These are phyloP conservation scores for Blastobasis lacticolella DNA, from an alignment of 2,888 invertebrate species.

Conservation along the genomic window DNA sequence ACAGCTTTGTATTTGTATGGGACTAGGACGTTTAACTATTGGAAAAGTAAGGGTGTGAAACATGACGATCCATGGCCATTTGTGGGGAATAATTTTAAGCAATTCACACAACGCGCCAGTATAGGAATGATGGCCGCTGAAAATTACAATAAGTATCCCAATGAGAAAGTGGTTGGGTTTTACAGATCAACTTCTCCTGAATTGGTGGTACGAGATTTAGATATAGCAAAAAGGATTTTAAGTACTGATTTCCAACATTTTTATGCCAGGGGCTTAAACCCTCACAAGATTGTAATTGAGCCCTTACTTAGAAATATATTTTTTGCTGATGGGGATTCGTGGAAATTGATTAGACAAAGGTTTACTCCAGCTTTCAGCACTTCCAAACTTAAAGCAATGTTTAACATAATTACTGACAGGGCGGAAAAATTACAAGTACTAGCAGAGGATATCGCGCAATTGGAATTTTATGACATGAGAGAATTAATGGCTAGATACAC, in stretches of 20 bases:
- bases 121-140: constrained; percentile 50
- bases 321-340: constrained; percentile 55
- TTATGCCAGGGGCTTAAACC: constrained; percentile 44
- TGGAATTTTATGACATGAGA: constrained; percentile 44
- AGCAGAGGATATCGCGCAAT: constrained; percentile 35
- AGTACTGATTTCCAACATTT: constrained; percentile 50
- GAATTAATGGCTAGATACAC: constrained; percentile 63
- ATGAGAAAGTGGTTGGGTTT: constrained; percentile 55
- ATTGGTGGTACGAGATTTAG: constrained; percentile 53
- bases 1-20: constrained; percentile 38
- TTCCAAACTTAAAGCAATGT: constrained; percentile 59
- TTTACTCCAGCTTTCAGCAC: constrained; percentile 58
- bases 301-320: constrained; percentile 55
- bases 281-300: constrained; percentile 46
- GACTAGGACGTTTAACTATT: constrained; percentile 44
- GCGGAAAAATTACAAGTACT: constrained; percentile 50
- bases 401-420: constrained; percentile 51
- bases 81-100: constrained; percentile 43
- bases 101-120: constrained; percentile 43
- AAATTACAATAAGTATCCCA: constrained; percentile 44
- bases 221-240: constrained; percentile 48
- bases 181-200: constrained; percentile 44
- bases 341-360: constrained; percentile 52
- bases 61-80: constrained; percentile 47
- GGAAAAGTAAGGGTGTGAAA: constrained; percentile 50